Percentiles rank a stretch among this genome's conserved stretches.
phyloP scores from a whole-genome alignment of 2,797 vertebrate species.

The Gobio occitaniae region DNA sequence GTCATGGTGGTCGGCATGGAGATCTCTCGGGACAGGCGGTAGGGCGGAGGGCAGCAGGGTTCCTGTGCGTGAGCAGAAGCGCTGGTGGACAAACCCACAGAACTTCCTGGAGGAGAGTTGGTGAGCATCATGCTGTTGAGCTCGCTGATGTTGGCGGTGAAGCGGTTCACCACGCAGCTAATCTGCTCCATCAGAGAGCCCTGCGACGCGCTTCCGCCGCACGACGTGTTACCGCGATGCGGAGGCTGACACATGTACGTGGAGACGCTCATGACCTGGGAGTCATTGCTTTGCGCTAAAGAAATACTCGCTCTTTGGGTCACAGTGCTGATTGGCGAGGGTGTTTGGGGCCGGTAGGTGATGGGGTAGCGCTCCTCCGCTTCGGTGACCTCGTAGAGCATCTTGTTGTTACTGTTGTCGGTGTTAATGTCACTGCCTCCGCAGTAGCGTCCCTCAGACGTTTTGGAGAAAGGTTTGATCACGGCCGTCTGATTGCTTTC shows the following conservation, averaged over 20 bases:
- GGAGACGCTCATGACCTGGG: slow-evolving; percentile 60
- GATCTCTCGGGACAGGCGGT: slow-evolving; percentile 87
- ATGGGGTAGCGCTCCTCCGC: slow-evolving; percentile 87
- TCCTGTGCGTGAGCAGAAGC: slow-evolving; percentile 67
- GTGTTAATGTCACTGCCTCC: slow-evolving; percentile 75
- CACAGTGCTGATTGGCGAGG: slow-evolving; percentile 92
- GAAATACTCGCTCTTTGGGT: slow-evolving; percentile 82
- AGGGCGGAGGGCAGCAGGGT: slow-evolving; percentile 75
- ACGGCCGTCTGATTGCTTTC: slow-evolving; percentile 97
- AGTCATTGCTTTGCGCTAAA: slow-evolving; percentile 23
- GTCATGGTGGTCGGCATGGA: slow-evolving; percentile 90
- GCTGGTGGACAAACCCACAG: slow-evolving; percentile 2
- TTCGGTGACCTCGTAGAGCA: slow-evolving; percentile 87
- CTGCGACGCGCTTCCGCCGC: slow-evolving; percentile 76
- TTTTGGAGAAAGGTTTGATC: slow-evolving; percentile 98
- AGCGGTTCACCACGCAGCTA: slow-evolving; percentile 95
- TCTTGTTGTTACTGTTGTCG: slow-evolving; percentile 86
- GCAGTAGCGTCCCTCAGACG: slow-evolving; percentile 82
- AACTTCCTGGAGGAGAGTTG: slow-evolving; percentile 70
- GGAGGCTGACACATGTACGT: slow-evolving; percentile 77
- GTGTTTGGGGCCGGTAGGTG: slow-evolving; percentile 85
- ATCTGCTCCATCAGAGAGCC: slow-evolving; percentile 97
- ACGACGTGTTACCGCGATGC: background rate
- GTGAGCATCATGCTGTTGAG: slow-evolving; percentile 96
- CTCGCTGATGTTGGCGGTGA: slow-evolving; percentile 95